These are phyloP conservation scores for Oligia fasciuncula DNA, from an alignment of 2,888 invertebrate genomes.

Conservation along the genomic window DNA sequence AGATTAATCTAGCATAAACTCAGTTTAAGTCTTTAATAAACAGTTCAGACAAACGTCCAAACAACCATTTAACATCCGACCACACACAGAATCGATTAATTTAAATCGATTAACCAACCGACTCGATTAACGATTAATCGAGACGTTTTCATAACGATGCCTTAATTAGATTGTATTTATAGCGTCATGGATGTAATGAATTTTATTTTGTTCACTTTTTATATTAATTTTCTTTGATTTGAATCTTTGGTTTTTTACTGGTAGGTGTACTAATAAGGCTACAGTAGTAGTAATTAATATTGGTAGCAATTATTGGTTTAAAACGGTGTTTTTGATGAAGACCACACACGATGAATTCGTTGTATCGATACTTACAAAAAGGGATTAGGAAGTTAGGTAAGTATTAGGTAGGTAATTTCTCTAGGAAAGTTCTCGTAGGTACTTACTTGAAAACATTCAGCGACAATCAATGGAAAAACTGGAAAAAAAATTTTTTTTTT, in stretches of 20 bases:
- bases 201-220: neutral
- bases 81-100: conserved; percentile 65
- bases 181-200: conserved; percentile 16
- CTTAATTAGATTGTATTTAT: conserved; percentile 56
- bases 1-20: neutral
- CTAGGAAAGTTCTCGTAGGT: too few species aligned
- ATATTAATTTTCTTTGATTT: conserved; percentile 25
- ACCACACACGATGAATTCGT: conserved; percentile 34
- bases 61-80: conserved; percentile 47
- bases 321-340: neutral
- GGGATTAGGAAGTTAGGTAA: too few species aligned
- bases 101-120: conserved; percentile 52
- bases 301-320: conserved; percentile 15
- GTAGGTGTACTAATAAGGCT: conserved; percentile 8
- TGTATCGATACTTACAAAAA: too few species aligned
- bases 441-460: too few species aligned
- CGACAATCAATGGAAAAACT: too few species aligned
- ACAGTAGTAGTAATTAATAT: conserved; percentile 16
- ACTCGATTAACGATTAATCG: conserved; percentile 52
- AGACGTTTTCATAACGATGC: conserved; percentile 49
- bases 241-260: neutral
- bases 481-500: too few species aligned
- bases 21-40: neutral
- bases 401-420: too few species aligned
- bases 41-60: neutral